Evolutionary conservation across 2,888 invertebrate species (phyloP).

Genomic region (Plebejus anna): DNA sequence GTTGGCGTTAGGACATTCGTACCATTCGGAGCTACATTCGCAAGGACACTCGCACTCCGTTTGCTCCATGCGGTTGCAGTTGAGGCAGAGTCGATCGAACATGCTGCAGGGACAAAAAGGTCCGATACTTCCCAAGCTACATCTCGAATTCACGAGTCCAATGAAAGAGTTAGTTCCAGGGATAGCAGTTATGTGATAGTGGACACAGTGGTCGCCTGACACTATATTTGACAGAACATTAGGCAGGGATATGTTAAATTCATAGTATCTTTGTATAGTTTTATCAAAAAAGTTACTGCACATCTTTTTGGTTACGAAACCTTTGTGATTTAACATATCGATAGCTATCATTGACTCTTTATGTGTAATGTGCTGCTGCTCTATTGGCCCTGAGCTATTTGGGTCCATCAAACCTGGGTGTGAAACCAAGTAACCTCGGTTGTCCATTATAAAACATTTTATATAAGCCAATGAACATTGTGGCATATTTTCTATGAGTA

Average conservation of each 20-base stretch:
- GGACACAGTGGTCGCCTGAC: constrained; percentile 92
- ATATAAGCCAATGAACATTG: constrained; percentile 84
- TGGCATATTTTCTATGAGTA: constrained; percentile 85
- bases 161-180: constrained; percentile 94
- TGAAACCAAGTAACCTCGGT: constrained; percentile 92
- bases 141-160: constrained; percentile 92
- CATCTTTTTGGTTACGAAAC: constrained; percentile 89
- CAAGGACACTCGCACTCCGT: constrained; percentile 97
- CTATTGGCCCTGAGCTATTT: constrained; percentile 84
- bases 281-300: constrained; percentile 93
- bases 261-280: constrained; percentile 90
- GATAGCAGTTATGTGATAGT: constrained; percentile 90
- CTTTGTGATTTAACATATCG: constrained; percentile 92
- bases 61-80: constrained; percentile 96
- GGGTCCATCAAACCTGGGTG: constrained; percentile 90
- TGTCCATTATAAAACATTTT: constrained; percentile 94
- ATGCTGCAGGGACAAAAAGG: constrained; percentile 96
- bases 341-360: constrained; percentile 94
- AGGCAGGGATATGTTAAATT: constrained; percentile 89
- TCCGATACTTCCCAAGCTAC: constrained; percentile 79
- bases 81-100: constrained; percentile 91
- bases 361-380: constrained; percentile 93
- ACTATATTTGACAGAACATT: constrained; percentile 90
- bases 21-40: constrained; percentile 85
- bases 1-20: constrained; percentile 61